These are phyloP conservation scores for Caerostris extrusa DNA, from an alignment of 1,140 invertebrate genomes.

Conservation along the genomic window DNA sequence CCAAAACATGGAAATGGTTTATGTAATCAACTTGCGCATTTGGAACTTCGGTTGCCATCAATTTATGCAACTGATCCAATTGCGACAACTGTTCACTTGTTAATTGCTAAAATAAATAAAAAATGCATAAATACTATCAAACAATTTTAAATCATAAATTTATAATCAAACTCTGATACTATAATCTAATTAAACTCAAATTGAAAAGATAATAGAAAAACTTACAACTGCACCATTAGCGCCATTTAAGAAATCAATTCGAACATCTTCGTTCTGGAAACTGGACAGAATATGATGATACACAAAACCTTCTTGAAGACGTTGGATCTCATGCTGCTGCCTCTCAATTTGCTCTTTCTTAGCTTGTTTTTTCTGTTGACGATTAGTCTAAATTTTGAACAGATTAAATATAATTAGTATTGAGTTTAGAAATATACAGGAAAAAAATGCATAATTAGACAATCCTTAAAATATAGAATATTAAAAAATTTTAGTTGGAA, in stretches of 20 bases:
- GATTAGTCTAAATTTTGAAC: conserved; percentile 82
- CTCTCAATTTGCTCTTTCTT: conserved; percentile 87
- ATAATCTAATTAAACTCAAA: neutral
- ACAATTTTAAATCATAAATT: too few species aligned
- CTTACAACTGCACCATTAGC: conserved; percentile 88
- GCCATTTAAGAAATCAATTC: conserved; percentile 91
- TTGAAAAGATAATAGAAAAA: conserved; percentile 1
- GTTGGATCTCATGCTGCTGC: conserved; percentile 85
- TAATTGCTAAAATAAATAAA: conserved; percentile 83
- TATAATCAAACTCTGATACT: neutral
- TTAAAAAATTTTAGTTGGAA: too few species aligned
- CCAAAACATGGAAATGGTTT: conserved; percentile 87
- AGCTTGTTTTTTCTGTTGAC: conserved; percentile 91
- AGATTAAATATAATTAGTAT: too few species aligned
- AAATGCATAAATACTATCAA: too few species aligned
- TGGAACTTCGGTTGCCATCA: conserved; percentile 83
- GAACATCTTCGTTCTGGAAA: conserved; percentile 87
- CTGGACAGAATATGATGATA: conserved; percentile 89
- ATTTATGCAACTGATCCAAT: conserved; percentile 87
- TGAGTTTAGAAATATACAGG: too few species aligned
- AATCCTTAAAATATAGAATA: too few species aligned
- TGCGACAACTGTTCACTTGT: conserved; percentile 88
- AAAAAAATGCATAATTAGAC: too few species aligned
- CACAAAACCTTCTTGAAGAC: conserved; percentile 84
- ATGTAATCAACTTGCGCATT: conserved; percentile 77